A percentile compares a stretch with the other conserved stretches of the same genome.
Evolutionary conservation across 2,113 vertebrate genomes (phyloP).

Genomic region (Cynocephalus volans): DNA sequence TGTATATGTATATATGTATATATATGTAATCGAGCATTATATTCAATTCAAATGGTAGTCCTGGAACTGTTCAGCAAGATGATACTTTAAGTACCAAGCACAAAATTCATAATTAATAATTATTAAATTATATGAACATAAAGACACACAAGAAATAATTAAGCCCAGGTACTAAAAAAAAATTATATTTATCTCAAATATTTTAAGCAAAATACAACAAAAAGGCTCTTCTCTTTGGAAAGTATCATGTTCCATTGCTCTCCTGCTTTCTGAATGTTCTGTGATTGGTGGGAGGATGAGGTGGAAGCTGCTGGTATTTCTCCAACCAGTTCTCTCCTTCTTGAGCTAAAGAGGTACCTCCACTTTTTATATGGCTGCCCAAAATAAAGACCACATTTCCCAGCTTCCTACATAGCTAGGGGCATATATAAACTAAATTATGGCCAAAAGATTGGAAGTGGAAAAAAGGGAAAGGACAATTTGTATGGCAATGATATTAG

Average conservation of each 20-base stretch:
- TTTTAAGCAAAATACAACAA: not conserved
- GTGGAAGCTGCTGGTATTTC: not conserved
- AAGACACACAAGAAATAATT: not conserved
- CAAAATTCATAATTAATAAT: not conserved
- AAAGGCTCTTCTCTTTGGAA: not conserved
- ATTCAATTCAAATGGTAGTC: not conserved
- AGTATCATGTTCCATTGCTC: not conserved
- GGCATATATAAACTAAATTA: not conserved
- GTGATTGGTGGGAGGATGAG: not conserved
- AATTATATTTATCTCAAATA: slow-evolving; percentile 11
- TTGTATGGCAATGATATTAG: not conserved
- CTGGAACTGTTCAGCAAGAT: not conserved
- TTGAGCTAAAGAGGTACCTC: not conserved
- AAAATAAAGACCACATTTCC: not conserved
- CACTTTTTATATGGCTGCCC: not conserved
- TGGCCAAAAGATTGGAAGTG: not conserved
- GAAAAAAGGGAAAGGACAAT: not conserved
- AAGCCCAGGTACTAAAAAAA: not conserved
- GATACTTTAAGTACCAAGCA: not conserved
- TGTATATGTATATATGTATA: too few relatives aligned
- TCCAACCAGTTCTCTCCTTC: not conserved
- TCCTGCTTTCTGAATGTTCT: not conserved
- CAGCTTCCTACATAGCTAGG: not conserved
- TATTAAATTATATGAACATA: not conserved
- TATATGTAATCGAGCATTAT: too few relatives aligned